Percentiles rank a stretch among this genome's conserved stretches.
These are phyloP conservation scores for Squalus acanthias DNA, from an alignment of 2,797 vertebrate genomes.

Conservation along the genomic window DNA sequence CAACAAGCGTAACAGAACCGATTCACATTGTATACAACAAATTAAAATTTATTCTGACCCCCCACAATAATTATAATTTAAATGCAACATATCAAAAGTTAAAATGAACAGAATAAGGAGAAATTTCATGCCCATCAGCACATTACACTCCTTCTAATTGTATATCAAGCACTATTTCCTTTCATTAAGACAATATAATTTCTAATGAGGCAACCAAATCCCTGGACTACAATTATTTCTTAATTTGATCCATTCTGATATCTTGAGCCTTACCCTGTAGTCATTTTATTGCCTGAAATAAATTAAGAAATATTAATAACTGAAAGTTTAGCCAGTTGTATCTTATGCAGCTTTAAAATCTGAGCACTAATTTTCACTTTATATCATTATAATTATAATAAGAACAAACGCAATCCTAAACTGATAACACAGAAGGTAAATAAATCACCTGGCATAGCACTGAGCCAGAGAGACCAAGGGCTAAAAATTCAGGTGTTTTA, in stretches of 20 bases:
- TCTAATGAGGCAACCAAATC: slow-evolving; percentile 12
- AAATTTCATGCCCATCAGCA: background rate
- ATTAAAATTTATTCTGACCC: background rate
- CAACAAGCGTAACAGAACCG: too few relatives aligned
- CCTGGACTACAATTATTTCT: slow-evolving; percentile 18
- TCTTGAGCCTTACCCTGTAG: background rate
- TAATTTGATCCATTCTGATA: slow-evolving; percentile 21
- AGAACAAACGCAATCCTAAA: background rate
- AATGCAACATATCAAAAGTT: slow-evolving; percentile 6
- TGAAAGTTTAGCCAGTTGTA: background rate
- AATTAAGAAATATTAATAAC: slow-evolving; percentile 1
- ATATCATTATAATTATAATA: background rate
- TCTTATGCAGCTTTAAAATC: background rate
- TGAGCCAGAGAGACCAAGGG: background rate
- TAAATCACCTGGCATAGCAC: background rate
- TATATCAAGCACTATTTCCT: slow-evolving; percentile 14
- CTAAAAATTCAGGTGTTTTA: too few relatives aligned
- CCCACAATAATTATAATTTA: background rate
- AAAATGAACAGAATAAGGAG: background rate
- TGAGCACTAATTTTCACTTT: background rate
- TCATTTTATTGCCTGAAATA: background rate
- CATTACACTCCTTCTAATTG: background rate
- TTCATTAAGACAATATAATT: slow-evolving; percentile 12
- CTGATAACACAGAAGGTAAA: background rate
- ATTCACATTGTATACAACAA: background rate